A percentile compares a stretch with the other conserved stretches of the same genome.
These are phyloP conservation scores for Drosophila limbata DNA, from an alignment of 2,888 invertebrate species.

Conservation along the genomic window DNA sequence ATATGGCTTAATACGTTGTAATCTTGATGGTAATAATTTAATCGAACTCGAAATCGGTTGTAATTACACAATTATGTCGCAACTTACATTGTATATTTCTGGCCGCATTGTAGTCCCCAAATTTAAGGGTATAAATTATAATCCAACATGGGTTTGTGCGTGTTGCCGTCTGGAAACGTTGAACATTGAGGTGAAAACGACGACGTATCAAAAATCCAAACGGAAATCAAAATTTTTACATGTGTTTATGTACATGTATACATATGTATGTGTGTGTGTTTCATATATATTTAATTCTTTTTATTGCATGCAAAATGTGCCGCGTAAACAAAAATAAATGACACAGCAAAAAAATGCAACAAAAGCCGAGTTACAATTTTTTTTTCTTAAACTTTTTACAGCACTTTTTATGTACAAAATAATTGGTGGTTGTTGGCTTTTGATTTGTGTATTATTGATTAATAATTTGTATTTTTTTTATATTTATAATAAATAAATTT, in stretches of 20 bases:
- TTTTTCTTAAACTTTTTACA: slow-evolving; percentile 28
- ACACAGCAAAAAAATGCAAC: slow-evolving; percentile 58
- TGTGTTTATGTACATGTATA: slow-evolving; percentile 6
- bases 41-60: slow-evolving; percentile 10
- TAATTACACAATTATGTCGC: slow-evolving; percentile 28
- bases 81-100: slow-evolving; percentile 85
- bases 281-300: slow-evolving; percentile 20
- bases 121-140: slow-evolving; percentile 85
- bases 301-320: slow-evolving; percentile 42
- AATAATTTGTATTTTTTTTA: slow-evolving; percentile 28
- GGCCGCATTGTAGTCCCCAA: slow-evolving; percentile 85
- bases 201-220: slow-evolving; percentile 48
- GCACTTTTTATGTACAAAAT: slow-evolving; percentile 41
- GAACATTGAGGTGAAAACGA: slow-evolving; percentile 40
- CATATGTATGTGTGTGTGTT: slow-evolving; percentile 13
- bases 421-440: slow-evolving; percentile 31
- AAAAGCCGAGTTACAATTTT: slow-evolving; percentile 48
- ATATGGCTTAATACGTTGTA: slow-evolving; percentile 33
- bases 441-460: slow-evolving; percentile 46
- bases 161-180: slow-evolving; percentile 57
- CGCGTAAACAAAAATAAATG: slow-evolving; percentile 49
- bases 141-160: slow-evolving; percentile 84
- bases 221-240: slow-evolving; percentile 55
- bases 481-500: slow-evolving; percentile 30
- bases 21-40: slow-evolving; percentile 21